Evolutionary conservation across 2,888 invertebrate genomes (phyloP).

Genomic region (Drosophila sordidula): DNA sequence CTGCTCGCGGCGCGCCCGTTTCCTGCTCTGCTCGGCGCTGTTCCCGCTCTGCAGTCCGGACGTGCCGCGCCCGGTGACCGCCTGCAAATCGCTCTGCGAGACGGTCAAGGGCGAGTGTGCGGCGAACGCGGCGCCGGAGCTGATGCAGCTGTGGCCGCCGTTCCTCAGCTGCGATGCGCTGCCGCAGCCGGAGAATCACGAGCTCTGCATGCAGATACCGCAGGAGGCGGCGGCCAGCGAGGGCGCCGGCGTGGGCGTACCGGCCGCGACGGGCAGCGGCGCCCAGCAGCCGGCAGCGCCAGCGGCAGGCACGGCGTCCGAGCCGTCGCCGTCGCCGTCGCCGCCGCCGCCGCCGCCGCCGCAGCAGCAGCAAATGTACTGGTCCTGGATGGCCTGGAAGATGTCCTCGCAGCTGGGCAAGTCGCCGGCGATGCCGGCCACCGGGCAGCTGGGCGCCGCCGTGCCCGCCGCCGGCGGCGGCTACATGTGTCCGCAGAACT

Average conservation of each 20-base stretch:
- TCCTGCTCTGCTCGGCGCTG: slow-evolving; percentile 95
- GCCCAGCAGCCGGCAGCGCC: slow-evolving; percentile 14
- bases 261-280: not conserved
- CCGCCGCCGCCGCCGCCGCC: slow-evolving; percentile 52
- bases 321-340: slow-evolving; percentile 31
- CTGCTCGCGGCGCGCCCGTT: slow-evolving; percentile 92
- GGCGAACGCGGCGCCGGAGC: slow-evolving; percentile 86
- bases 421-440: slow-evolving; percentile 28
- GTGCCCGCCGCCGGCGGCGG: slow-evolving; percentile 17
- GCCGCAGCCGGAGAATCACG: slow-evolving; percentile 89
- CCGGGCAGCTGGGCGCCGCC: not conserved
- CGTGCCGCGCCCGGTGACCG: slow-evolving; percentile 93
- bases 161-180: slow-evolving; percentile 92
- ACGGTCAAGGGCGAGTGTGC: slow-evolving; percentile 90
- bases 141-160: slow-evolving; percentile 89
- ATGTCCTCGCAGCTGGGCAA: slow-evolving; percentile 72
- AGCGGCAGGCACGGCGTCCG: slow-evolving; percentile 28
- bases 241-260: slow-evolving; percentile 10
- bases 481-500: slow-evolving; percentile 87
- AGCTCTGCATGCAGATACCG: slow-evolving; percentile 91
- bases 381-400: slow-evolving; percentile 83
- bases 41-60: slow-evolving; percentile 96
- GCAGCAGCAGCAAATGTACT: slow-evolving; percentile 73
- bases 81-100: slow-evolving; percentile 94
- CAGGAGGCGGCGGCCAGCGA: slow-evolving; percentile 52